Evolutionary conservation across 37 sponge, comb jelly and placozoan species (phyloP).

Genomic region (Cladorhizidae sp.): DNA sequence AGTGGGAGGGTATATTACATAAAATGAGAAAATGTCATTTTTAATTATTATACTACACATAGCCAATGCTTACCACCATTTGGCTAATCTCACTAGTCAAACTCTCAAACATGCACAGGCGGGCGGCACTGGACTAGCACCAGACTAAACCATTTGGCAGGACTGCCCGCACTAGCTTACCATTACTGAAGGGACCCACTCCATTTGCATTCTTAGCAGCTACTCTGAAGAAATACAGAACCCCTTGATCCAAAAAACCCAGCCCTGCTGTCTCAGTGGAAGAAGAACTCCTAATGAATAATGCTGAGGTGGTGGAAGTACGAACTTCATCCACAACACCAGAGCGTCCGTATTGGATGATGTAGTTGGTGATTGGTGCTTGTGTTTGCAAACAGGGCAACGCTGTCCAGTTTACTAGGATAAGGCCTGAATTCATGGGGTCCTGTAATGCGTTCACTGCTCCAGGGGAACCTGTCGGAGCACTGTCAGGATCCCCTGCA

Average conservation of each 20-base stretch:
- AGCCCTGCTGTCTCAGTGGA: not conserved
- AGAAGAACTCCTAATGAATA: not conserved
- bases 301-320: not conserved
- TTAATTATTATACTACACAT: no score
- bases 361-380: not conserved
- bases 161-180: not conserved
- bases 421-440: not conserved
- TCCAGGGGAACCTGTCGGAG: not conserved
- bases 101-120: no score
- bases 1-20: no score
- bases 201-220: not conserved
- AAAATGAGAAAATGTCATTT: no score
- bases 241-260: constrained; percentile 1
- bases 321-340: not conserved
- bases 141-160: no score
- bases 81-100: no score
- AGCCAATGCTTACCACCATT: no score
- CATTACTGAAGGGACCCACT: not conserved
- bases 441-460: not conserved
- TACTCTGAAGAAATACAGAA: not conserved
- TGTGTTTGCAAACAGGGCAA: not conserved
- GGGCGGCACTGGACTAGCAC: no score
- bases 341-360: not conserved
- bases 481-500: not conserved
- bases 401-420: not conserved